Evolutionary conservation across 2,113 vertebrate genomes (phyloP).

Genomic region (Malurus elegans): DNA sequence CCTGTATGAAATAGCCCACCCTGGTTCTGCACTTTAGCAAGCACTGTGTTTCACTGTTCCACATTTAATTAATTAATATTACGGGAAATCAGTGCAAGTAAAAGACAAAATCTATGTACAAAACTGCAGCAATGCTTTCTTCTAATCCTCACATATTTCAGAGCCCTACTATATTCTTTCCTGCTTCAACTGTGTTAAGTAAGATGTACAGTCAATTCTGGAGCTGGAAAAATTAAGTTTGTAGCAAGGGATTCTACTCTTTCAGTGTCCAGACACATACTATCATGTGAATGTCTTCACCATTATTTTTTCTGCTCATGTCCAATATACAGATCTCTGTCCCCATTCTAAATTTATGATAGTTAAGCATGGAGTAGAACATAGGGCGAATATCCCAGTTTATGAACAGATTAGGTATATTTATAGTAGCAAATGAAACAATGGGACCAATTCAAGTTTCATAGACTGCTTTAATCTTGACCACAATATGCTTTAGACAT

Average conservation of each 20-base stretch:
- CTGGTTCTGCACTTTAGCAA: neutral
- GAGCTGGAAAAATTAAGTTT: neutral
- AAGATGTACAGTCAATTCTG: neutral
- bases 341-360: accelerated
- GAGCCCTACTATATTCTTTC: neutral
- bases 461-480: neutral
- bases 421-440: neutral
- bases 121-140: neutral
- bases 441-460: neutral
- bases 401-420: neutral
- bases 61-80: neutral
- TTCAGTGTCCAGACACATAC: neutral
- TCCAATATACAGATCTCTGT: neutral
- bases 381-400: neutral
- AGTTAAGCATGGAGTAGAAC: neutral
- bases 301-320: neutral
- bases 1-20: accelerated
- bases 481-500: neutral
- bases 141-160: neutral
- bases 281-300: neutral
- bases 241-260: neutral
- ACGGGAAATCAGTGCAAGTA: neutral
- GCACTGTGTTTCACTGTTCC: neutral
- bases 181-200: neutral
- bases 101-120: neutral